A percentile compares a stretch with the other conserved stretches of the same genome.
phyloP scores from a whole-genome alignment of 2,797 vertebrate species.

The Tragopan temminckii region DNA sequence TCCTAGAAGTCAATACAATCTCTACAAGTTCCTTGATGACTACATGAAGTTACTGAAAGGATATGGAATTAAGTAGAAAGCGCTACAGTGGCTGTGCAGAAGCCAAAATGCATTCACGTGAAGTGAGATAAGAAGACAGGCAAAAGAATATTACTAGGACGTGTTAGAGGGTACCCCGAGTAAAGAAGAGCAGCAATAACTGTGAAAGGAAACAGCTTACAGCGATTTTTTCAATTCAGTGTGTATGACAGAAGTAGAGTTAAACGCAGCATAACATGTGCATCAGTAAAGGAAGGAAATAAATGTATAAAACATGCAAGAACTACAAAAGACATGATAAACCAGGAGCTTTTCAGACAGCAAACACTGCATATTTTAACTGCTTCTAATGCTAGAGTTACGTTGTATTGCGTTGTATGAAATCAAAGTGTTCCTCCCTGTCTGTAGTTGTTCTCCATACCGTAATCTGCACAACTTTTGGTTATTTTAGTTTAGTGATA shows the following conservation, averaged over 20 bases:
- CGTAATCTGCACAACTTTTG: background rate
- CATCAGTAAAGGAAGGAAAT: background rate
- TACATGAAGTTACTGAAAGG: constrained; percentile 46
- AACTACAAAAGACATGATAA: background rate
- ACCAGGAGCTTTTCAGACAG: background rate
- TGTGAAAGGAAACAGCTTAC: constrained; percentile 15
- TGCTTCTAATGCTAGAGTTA: background rate
- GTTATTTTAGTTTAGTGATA: background rate
- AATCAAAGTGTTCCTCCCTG: background rate
- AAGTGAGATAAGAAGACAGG: background rate
- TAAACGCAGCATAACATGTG: background rate
- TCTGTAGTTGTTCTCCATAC: background rate
- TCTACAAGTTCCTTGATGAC: constrained; percentile 49
- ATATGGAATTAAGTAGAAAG: constrained; percentile 17
- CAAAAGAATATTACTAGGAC: constrained; percentile 13
- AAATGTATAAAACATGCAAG: background rate
- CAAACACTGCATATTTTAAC: background rate
- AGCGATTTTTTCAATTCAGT: constrained; percentile 15
- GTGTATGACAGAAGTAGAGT: background rate
- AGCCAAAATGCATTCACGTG: constrained; percentile 2
- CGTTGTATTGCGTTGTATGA: background rate
- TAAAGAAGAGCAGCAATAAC: background rate
- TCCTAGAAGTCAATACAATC: constrained; percentile 21
- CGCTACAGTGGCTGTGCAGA: background rate
- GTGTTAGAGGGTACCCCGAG: background rate